A percentile compares a stretch with the other conserved stretches of the same genome.
Conservation (phyloP, 1,140 invertebrate genomes). For the Cephus cinctus region DNA sequence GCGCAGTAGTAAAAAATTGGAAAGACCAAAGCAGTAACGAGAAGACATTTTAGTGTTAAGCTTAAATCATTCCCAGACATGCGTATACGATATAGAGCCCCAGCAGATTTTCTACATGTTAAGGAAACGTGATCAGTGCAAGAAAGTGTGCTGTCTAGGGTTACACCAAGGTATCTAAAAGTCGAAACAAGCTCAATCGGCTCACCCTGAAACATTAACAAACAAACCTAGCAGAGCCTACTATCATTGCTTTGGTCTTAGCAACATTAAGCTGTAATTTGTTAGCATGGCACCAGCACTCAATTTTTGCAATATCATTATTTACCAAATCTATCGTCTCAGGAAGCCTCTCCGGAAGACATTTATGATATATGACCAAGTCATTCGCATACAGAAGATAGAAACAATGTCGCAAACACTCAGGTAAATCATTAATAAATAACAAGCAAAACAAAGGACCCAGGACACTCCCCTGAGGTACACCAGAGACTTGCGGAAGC, state of each 20-base stretch:
- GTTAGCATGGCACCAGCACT: too few relatives aligned
- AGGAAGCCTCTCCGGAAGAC: too few relatives aligned
- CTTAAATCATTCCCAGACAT: not conserved
- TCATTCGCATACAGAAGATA: not conserved
- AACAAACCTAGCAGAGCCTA: too few relatives aligned
- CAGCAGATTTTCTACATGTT: too few relatives aligned
- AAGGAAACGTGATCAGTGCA: not conserved
- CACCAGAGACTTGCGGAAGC: not conserved
- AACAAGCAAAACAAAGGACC: slow-evolving; percentile 11
- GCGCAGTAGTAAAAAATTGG: not conserved
- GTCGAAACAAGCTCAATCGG: too few relatives aligned
- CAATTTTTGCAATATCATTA: too few relatives aligned
- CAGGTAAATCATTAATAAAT: slow-evolving; percentile 13
- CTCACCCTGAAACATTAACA: too few relatives aligned
- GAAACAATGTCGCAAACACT: not conserved
- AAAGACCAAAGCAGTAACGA: not conserved
- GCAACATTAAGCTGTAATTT: too few relatives aligned
- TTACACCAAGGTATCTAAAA: not conserved
- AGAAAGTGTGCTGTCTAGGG: too few relatives aligned
- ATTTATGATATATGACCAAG: not conserved
- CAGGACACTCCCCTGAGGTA: slow-evolving; percentile 14
- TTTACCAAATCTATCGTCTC: too few relatives aligned
- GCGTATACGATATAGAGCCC: not conserved
- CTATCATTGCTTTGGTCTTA: too few relatives aligned
- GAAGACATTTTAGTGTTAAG: not conserved